phyloP scores from a whole-genome alignment of 2,113 vertebrate genomes.

The Balaenoptera acutorostrata region DNA sequence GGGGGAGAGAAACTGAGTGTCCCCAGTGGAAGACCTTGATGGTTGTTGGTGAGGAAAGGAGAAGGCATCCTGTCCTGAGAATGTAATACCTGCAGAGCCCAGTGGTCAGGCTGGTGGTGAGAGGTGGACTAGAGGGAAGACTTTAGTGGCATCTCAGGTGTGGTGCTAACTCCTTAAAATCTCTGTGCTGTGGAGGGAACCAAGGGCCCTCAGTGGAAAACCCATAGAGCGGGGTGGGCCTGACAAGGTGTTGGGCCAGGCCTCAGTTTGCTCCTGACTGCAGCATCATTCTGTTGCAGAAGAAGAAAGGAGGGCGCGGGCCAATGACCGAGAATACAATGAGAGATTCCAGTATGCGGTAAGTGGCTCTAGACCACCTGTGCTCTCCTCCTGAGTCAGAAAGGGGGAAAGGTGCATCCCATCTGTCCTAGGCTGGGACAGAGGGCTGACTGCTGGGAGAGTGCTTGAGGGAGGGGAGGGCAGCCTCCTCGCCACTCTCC shows the following conservation, averaged over 20 bases:
- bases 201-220: background rate
- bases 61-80: background rate
- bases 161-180: background rate
- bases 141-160: background rate
- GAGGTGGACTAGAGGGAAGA: background rate
- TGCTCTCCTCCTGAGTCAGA: no score
- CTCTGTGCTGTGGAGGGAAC: background rate
- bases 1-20: background rate
- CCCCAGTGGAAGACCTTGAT: background rate
- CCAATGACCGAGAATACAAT: constrained; percentile 93
- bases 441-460: background rate
- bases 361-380: constrained; percentile 64
- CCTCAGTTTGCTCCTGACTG: background rate
- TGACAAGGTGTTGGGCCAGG: background rate
- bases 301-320: constrained; percentile 91
- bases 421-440: background rate
- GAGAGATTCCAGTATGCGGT: constrained; percentile 96
- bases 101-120: background rate
- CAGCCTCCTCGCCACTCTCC: background rate
- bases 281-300: constrained; percentile 79
- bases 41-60: background rate
- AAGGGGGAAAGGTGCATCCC: background rate
- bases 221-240: background rate
- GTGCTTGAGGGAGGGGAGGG: background rate
- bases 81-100: background rate